phyloP scores from a whole-genome alignment of 2,888 invertebrate species.

The Andrena dorsata region DNA sequence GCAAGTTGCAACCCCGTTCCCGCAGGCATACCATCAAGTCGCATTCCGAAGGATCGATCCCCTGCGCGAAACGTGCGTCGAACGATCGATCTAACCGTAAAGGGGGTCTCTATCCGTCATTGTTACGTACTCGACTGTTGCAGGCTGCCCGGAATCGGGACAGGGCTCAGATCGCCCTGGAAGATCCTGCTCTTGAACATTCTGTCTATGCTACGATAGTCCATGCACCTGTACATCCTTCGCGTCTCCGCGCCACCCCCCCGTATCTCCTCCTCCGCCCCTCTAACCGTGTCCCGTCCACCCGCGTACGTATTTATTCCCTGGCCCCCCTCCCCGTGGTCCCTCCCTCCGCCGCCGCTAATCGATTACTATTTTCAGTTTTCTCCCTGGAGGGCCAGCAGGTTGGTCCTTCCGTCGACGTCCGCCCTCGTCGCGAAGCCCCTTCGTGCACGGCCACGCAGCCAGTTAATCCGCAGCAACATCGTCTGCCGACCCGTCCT shows the following conservation, averaged over 20 bases:
- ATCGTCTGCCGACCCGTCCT: conserved; percentile 12
- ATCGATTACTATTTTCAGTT: conserved; percentile 11
- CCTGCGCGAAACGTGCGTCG: conserved; percentile 54
- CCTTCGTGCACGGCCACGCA: conserved; percentile 20
- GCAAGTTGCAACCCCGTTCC: neutral
- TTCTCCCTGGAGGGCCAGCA: neutral
- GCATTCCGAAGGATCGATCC: conserved; percentile 43
- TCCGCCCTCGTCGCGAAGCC: conserved; percentile 6
- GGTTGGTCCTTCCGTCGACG: neutral
- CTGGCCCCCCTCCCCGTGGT: neutral
- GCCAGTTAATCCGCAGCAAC: conserved; percentile 29
- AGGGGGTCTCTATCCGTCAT: conserved; percentile 32
- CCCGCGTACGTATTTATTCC: neutral
- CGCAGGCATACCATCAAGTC: conserved; percentile 1
- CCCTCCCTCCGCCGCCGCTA: neutral
- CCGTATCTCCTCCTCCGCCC: conserved; percentile 3
- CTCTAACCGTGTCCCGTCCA: neutral
- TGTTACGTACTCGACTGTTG: conserved; percentile 80
- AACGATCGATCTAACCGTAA: conserved; percentile 61
- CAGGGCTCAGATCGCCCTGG: conserved; percentile 80
- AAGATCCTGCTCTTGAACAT: conserved; percentile 82
- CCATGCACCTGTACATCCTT: conserved; percentile 74
- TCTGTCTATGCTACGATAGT: conserved; percentile 75
- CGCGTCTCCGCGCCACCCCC: neutral
- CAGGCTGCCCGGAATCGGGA: conserved; percentile 77